Base-by-base conservation (phyloP, 1,140 invertebrate genomes). In the Pygmarrhopalites habei region DNA sequence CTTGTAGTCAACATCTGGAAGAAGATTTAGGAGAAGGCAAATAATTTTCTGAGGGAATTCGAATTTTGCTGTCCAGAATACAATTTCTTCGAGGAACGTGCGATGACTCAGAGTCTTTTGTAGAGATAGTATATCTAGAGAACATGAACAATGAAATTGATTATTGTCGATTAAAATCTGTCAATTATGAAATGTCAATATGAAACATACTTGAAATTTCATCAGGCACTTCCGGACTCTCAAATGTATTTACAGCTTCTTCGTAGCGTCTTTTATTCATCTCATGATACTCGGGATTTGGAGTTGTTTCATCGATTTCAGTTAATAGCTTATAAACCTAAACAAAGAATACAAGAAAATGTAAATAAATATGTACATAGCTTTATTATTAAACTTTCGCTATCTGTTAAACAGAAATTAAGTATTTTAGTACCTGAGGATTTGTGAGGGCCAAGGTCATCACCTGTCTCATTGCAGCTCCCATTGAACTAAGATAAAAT, bases 31-130 rank as follows among this genome's bases (percentile, higher is more conserved):
- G n/a, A 98, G 77, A 49, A 97, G 84, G 73, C 93, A 97, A 14
- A 97, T 92, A 39, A 98, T 82, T 73, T 95, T 95, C 77, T 97
- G 91, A 2, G 94, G 94, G 79, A 98, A 98, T 77, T 98, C 93
- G 77, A 90, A 95, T 74, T 91, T 91, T 26, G 97, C 91, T 21
- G 91, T 95, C 94, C 95, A 98, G 79, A 98, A 98, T 67, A 98
- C 89, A 58, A 98, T 82, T 79, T 98, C 94, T 76, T 97, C 93
- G 21, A 98, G 80, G 69, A 98, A 86, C 0, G 89, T 95, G 51
- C 82, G 85, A 77, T 97, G 92, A 25, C 85, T 81, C 2, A 95
- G 77, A 7, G 84, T 82, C 64, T 87, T 85, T 73, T 86, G 85
- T 26, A 94, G 75, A 1, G 88, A 87, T n/a, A 87, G 85, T 71